Conservation (phyloP, 2,888 invertebrate genomes). For the Ditula angustiorana region DNA sequence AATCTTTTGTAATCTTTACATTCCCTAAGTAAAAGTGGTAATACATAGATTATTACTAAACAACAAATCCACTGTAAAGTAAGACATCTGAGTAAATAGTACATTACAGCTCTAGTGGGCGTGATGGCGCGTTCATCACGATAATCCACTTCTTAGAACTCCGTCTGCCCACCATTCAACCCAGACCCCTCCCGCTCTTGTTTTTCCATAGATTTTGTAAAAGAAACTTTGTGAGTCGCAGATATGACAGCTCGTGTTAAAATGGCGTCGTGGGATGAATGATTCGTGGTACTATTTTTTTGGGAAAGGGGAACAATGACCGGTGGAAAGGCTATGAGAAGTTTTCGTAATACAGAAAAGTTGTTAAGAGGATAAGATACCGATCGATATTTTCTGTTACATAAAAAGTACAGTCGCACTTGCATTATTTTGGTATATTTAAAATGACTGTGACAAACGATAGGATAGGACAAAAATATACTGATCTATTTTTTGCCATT, state of each 20-base stretch:
- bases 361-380: too few species aligned
- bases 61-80: background rate
- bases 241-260: constrained; percentile 27
- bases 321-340: background rate
- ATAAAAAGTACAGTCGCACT: too few species aligned
- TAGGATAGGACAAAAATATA: too few species aligned
- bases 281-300: constrained; percentile 26
- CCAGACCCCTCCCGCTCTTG: background rate
- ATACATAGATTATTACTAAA: background rate
- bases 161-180: background rate
- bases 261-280: constrained; percentile 35
- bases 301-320: constrained; percentile 15
- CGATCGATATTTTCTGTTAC: too few species aligned
- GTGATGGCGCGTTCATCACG: background rate
- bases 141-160: background rate
- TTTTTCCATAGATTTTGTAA: background rate
- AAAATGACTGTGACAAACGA: too few species aligned
- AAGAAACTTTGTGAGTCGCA: constrained; percentile 3
- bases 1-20: too few species aligned
- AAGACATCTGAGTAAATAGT: constrained; percentile 12
- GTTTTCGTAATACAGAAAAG: too few species aligned
- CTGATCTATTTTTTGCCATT: too few species aligned
- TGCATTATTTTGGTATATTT: too few species aligned
- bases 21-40: too few species aligned
- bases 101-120: constrained; percentile 12